These are phyloP conservation scores for Rhagonycha fulva DNA, from an alignment of 2,888 invertebrate genomes.

Conservation along the genomic window DNA sequence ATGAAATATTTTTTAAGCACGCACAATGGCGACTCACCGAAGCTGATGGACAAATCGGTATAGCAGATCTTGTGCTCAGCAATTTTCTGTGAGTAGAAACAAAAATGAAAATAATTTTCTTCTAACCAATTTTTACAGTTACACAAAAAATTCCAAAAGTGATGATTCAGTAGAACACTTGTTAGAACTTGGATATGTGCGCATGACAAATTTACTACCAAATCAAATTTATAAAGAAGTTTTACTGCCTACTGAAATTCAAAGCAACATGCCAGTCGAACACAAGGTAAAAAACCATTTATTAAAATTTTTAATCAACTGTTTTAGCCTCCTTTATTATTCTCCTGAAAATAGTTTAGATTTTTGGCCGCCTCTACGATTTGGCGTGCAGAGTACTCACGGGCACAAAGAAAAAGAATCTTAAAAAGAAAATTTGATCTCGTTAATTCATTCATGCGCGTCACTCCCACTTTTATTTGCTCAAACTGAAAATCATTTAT, in stretches of 20 bases:
- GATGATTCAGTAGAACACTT: constrained; percentile 98
- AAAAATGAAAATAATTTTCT: constrained; percentile 7
- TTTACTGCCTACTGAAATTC: constrained; percentile 76
- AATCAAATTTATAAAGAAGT: constrained; percentile 94
- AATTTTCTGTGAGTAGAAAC: constrained; percentile 79
- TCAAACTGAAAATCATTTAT: too few relatives aligned
- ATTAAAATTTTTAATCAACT: not conserved
- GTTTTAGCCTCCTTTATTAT: too few relatives aligned
- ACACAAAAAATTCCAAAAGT: constrained; percentile 94
- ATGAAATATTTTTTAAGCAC: constrained; percentile 97
- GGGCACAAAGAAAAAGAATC: too few relatives aligned
- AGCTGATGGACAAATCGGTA: constrained; percentile 95
- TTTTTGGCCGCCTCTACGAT: too few relatives aligned
- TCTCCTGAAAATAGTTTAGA: too few relatives aligned
- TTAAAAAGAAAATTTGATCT: too few relatives aligned
- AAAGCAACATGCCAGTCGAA: constrained; percentile 88
- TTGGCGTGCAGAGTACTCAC: too few relatives aligned
- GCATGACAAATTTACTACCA: constrained; percentile 92
- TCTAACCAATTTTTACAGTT: constrained; percentile 57
- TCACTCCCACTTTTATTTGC: too few relatives aligned
- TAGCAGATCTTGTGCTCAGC: constrained; percentile 92
- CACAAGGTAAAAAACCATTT: constrained; percentile 68
- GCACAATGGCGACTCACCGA: constrained; percentile 98
- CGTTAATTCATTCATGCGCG: too few relatives aligned
- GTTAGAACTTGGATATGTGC: constrained; percentile 92